Base-by-base conservation (phyloP, 2,888 invertebrate species). In the Laspeyria flexula region DNA sequence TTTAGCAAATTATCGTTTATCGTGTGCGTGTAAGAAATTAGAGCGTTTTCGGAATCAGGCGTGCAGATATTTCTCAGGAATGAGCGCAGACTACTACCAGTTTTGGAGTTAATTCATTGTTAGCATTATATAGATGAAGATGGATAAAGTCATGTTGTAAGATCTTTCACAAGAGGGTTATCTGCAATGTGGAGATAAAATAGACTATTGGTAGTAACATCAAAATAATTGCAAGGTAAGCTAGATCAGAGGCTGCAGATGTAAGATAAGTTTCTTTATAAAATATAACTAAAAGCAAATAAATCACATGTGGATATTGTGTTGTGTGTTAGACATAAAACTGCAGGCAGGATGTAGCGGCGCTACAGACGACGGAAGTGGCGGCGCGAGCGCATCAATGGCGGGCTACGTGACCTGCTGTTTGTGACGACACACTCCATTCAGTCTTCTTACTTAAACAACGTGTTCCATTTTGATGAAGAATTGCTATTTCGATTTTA, bases 281-380 rank as follows among this genome's bases (percentile, higher is more conserved):
- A 21, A 21, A n/a, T n/a, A n/a, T n/a, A 21, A 21, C 21, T 21
- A 25, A 25, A 55, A 51, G 48, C 47, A 59, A 64, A 55, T 69
- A 55, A 55, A 58, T 58, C 41, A 48, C 41, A 45, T 52, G 54
- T 47, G 45, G 38, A 42, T 46, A 58, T 49, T 42, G 45, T 49
- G 43, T 50, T 44, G 58, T 60, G 62, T 51, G 62, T 54, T 61
- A 57, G 65, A 74, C 71, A 74, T 77, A 65, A 75, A 75, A 66
- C 71, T 73, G 69, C 72, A 74, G 79, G 77, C 89, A 89, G 90
- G 90, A 90, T 86, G 85, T 85, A 75, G 76, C 82, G 89, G 88
- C 89, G 88, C 86, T 86, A 80, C 80, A 73, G 75, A 72, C 72
- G 77, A 78, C 88, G 90, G 88, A 88, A 87, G 83, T 73, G 78